Base-by-base conservation (phyloP, 1,140 invertebrate species). In the Babylonia areolata region DNA sequence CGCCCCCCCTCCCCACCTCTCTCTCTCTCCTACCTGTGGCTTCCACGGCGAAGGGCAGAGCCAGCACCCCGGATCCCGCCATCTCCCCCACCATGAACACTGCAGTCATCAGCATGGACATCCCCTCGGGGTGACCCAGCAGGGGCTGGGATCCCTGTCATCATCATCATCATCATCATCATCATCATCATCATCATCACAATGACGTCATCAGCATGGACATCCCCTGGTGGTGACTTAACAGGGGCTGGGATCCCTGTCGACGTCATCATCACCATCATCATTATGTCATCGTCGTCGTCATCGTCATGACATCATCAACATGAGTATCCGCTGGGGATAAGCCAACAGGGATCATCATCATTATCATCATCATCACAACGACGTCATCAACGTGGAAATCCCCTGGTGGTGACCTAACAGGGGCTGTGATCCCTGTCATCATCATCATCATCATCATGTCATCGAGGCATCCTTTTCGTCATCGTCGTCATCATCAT, bases 11-110 rank as follows among this genome's bases (percentile, higher is more conserved):
- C 42, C 15, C 5, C 42, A 5, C 15, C 42, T 15, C 5, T 46
- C 15, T 46, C 5, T 46, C 42, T 46, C n/a, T 46, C 46, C 92
- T 93, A 97, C 96, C 96, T 88, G 96, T 95, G 90, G 96, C 95
- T 46, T 95, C 95, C 9, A 97, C 92, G 0, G 96, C 96, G 85
- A 94, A 93, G 0, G 97, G 96, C 31, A 97, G 93, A 15, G 96
- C 96, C 71, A 97, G 93, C 12, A 97, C 95, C 6, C 97, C 97
- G 88, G 96, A 96, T 31, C 97, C 97, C 1, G 96, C 96, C 95
- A 97, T 96, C 92, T 97, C 96, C 0, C 96, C 96, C 11, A 96
- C 95, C 35, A 97, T 95, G 90, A 97, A 96, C 54, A 97, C 93
- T 0, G 95, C 95, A 0, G 96, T 95, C 84, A 96, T 93, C 2